Evolutionary conservation across 1,140 invertebrate genomes (phyloP), one percentile per base, ranked within the genome.

Genomic region (Sminthurides bifidus): DNA sequence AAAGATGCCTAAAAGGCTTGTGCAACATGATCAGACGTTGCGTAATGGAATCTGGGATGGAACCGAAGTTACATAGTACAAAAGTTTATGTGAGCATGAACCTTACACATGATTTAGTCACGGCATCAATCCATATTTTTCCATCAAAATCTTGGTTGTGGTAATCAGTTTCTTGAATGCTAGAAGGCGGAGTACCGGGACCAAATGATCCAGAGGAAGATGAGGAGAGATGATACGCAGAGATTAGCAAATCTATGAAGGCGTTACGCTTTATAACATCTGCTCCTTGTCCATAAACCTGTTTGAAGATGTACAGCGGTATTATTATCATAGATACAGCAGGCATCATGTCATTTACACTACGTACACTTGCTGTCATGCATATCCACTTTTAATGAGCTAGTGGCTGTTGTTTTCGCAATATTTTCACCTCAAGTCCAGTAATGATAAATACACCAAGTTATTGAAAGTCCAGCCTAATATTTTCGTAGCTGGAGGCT

Each of bases 101-200:
- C 23, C 12, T n/a, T 58, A 65, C 63, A 49, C 59, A 59, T 30
- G 63, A 61, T 59, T 56, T 61, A 15, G 38, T 29, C 6, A 65
- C 54, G 17, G 63, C 31, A 35, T 61, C 57, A 31, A 65, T 35
- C 59, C 59, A 64, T 15, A 58, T 46, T 33, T 55, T 59, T 24
- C 60, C 60, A 21, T 35, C 56, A 41, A 55, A 52, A 23, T 44
- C 35, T 3, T 44, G 27, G 10, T 6, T 21, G 27, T 48, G 26
- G 8, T 23, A n/a, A n/a, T 48, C n/a, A 55, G 41, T 5, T 37
- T 26, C 6, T 8, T 27, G 19, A 26, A 12, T n/a, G n/a, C n/a
- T n/a, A n/a, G 35, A 27, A 2, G 3, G 24, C n/a, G 27, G 26
- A 2, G 17, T 2, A 14, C 23, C 29, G 30, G 21, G 33, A 5